phyloP scores from a whole-genome alignment of 2,888 invertebrate genomes.

The Tetranychus piercei region DNA sequence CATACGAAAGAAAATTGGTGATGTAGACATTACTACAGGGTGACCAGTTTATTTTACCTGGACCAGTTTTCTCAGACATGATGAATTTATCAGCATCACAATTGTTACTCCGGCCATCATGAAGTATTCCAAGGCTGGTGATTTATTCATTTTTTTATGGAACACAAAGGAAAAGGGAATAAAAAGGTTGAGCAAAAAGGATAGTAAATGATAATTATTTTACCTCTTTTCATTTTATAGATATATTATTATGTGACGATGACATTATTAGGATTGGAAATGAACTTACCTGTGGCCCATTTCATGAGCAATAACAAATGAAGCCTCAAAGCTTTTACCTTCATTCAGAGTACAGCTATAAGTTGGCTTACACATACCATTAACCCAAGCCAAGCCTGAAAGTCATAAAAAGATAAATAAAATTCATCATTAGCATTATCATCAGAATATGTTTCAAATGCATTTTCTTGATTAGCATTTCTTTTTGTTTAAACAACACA shows the following conservation, averaged over 20 bases:
- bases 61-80: slow-evolving; percentile 32
- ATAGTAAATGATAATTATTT: not conserved
- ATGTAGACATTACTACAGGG: slow-evolving; percentile 31
- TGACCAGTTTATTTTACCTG: slow-evolving; percentile 33
- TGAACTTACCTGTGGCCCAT: slow-evolving; percentile 32
- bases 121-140: slow-evolving; percentile 32
- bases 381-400: slow-evolving; percentile 32
- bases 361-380: slow-evolving; percentile 33
- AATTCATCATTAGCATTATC: not conserved
- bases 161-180: not conserved
- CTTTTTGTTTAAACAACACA: too few species aligned
- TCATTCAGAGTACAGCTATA: slow-evolving; percentile 33
- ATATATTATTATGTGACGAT: not conserved
- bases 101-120: slow-evolving; percentile 31
- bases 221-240: not conserved
- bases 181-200: not conserved
- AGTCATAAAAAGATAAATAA: not conserved
- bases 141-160: not conserved
- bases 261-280: not conserved
- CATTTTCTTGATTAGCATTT: not conserved
- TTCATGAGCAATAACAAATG: slow-evolving; percentile 34
- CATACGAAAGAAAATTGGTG: slow-evolving; percentile 19
- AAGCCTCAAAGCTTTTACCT: slow-evolving; percentile 32
- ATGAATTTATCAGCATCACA: slow-evolving; percentile 30
- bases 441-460: slow-evolving; percentile 11